Evolutionary conservation across 2,797 vertebrate genomes (phyloP).

Genomic region (Gouania willdenowi): DNA sequence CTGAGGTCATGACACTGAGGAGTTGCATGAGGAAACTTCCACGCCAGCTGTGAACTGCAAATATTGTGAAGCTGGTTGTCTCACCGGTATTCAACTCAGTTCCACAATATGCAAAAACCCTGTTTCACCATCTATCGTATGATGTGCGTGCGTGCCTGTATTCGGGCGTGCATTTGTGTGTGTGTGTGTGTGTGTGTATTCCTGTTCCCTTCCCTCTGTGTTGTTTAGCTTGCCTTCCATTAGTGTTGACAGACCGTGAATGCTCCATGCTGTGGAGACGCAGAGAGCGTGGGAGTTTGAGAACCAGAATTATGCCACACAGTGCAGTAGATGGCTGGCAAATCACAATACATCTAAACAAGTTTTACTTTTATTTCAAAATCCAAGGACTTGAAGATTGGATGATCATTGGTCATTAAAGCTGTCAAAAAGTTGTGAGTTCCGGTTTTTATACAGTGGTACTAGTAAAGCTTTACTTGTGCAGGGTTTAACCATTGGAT

Average conservation of each 20-base stretch:
- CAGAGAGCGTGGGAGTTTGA: conserved; percentile 65
- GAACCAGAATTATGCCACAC: conserved; percentile 50
- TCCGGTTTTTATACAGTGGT: no score
- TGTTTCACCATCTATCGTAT: no score
- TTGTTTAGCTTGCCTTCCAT: conserved; percentile 61
- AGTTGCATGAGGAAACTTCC: conserved; percentile 19
- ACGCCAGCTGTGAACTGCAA: not conserved
- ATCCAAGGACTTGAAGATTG: no score
- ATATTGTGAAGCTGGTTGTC: conserved; percentile 1
- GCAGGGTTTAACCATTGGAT: no score
- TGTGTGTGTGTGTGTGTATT: conserved; percentile 32
- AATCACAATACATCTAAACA: no score
- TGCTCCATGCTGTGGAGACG: conserved; percentile 69
- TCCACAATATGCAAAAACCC: no score
- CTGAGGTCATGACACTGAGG: conserved; percentile 19
- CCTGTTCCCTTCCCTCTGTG: conserved; percentile 37
- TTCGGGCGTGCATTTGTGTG: conserved; percentile 23
- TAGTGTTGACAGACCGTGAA: conserved; percentile 71
- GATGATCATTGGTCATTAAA: no score
- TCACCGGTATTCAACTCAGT: conserved; percentile 10
- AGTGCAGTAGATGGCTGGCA: conserved; percentile 35
- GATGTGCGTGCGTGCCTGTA: conserved; percentile 10
- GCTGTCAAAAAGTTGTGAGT: no score
- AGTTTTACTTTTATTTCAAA: no score
- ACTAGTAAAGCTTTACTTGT: no score